These are phyloP conservation scores for Liodrosophila aerea DNA, from an alignment of 2,888 invertebrate genomes.

Conservation along the genomic window DNA sequence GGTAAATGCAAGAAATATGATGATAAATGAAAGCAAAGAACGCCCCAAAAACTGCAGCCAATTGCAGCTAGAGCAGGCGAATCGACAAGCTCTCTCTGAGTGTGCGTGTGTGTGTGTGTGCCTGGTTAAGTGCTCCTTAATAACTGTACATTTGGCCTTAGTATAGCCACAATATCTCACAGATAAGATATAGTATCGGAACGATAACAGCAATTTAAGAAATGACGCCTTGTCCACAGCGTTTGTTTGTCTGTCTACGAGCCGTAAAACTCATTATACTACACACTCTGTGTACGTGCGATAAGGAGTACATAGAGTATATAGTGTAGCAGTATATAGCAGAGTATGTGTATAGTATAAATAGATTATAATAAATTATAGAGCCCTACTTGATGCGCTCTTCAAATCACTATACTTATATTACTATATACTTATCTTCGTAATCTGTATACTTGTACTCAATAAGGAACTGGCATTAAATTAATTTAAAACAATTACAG, in stretches of 20 bases:
- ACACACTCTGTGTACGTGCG: constrained; percentile 8
- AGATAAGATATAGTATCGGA: constrained; percentile 50
- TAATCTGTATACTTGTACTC: too few relatives aligned
- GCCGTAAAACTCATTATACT: constrained; percentile 8
- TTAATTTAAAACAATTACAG: too few relatives aligned
- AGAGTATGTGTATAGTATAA: background rate
- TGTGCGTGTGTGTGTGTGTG: constrained; percentile 27
- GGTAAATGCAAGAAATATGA: constrained; percentile 67
- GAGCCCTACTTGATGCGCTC: background rate
- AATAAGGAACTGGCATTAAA: too few relatives aligned
- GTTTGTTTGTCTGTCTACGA: constrained; percentile 40
- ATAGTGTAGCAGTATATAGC: background rate
- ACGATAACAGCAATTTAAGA: constrained; percentile 23
- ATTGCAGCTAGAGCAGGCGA: too few relatives aligned
- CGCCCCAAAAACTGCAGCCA: constrained; percentile 16
- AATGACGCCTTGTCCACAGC: constrained; percentile 26
- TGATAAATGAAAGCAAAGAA: constrained; percentile 64
- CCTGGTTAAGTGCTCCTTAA: constrained; percentile 30
- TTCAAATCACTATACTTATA: too few relatives aligned
- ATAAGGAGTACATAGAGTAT: constrained; percentile 23
- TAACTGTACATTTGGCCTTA: constrained; percentile 42
- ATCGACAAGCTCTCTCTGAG: constrained; percentile 7
- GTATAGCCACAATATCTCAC: constrained; percentile 2
- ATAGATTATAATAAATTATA: background rate
- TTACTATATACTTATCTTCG: too few relatives aligned